Conservation (phyloP, 1,140 invertebrate species). For the Augochlora pura region DNA sequence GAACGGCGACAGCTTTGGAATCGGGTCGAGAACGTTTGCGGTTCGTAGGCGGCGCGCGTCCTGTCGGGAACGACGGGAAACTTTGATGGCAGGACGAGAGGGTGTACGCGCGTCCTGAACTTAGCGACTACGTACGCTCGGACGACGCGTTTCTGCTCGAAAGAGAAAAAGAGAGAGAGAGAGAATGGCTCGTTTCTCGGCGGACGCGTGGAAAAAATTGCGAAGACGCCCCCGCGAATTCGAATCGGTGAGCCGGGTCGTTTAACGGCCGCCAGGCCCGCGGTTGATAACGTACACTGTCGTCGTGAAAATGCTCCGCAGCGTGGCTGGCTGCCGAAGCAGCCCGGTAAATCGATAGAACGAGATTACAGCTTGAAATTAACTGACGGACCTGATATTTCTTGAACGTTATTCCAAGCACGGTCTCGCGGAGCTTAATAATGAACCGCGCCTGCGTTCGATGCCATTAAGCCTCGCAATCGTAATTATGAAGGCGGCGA, state of each 20-base stretch:
- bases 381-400: conserved; percentile 5
- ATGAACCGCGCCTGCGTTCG: not conserved
- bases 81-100: not conserved
- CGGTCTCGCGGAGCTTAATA: not conserved
- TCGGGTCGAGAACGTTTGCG: not conserved
- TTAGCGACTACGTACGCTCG: not conserved
- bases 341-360: conserved; percentile 6
- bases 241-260: too few species aligned
- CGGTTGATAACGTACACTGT: too few species aligned
- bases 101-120: not conserved
- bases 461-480: conserved; percentile 20
- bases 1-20: not conserved
- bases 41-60: not conserved
- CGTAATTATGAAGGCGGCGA: not conserved
- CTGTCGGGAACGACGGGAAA: not conserved
- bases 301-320: too few species aligned
- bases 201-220: too few species aligned
- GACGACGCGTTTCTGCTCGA: not conserved
- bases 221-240: too few species aligned
- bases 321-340: too few species aligned
- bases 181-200: too few species aligned
- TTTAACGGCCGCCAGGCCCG: too few species aligned
- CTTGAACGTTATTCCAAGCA: not conserved
- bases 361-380: conserved; percentile 12
- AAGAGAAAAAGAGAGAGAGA: too few species aligned